These are phyloP conservation scores for Canis aureus DNA, from an alignment of 2,113 vertebrate genomes.

Conservation along the genomic window DNA sequence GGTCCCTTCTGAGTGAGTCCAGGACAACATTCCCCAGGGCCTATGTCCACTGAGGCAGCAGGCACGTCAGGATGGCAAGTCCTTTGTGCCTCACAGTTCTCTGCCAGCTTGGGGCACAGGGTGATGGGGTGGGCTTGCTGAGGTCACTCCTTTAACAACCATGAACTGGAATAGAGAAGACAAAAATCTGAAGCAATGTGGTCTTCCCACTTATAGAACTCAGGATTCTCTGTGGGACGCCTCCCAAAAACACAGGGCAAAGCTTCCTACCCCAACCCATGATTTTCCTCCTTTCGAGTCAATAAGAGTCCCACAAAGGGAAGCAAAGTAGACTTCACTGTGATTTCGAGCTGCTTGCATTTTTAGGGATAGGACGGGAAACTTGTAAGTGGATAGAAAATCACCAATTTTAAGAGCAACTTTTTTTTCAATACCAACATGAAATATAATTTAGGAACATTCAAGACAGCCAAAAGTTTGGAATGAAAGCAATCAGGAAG, in stretches of 20 bases:
- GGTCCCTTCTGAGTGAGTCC: neutral
- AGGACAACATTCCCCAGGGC: neutral
- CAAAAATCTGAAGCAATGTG: neutral
- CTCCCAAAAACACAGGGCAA: neutral
- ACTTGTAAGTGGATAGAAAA: neutral
- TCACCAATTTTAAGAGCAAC: neutral
- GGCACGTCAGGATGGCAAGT: too few relatives aligned
- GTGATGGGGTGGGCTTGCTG: neutral
- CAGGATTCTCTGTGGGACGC: neutral
- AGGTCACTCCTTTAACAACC: neutral
- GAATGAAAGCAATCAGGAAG: neutral
- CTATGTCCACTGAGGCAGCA: neutral
- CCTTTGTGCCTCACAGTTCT: neutral
- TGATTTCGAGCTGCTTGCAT: neutral
- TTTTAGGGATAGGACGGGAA: neutral
- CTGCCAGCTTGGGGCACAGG: neutral
- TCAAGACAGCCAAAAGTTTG: neutral
- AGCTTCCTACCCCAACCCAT: neutral
- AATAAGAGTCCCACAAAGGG: neutral
- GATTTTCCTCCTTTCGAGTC: neutral
- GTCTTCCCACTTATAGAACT: neutral
- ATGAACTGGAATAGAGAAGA: neutral
- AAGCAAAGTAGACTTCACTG: neutral
- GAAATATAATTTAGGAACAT: neutral
- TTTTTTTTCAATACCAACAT: neutral